Conservation (phyloP, 2,797 vertebrate genomes). For the Acanthis flammea region DNA sequence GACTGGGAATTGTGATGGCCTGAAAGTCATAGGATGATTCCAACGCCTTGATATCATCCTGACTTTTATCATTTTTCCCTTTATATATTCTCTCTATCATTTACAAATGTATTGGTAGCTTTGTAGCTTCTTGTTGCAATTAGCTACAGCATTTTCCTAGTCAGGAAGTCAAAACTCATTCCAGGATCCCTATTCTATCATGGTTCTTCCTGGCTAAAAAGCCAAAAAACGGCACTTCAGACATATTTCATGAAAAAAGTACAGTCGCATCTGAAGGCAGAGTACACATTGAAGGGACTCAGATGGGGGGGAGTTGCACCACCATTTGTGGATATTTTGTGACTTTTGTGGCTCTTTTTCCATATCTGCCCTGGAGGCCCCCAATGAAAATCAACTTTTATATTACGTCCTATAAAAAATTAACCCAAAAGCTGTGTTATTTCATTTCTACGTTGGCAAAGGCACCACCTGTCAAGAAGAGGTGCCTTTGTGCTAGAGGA, state of each 20-base stretch:
- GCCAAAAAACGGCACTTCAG: rapidly evolving
- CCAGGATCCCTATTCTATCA: neutral
- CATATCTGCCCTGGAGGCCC: too few relatives aligned
- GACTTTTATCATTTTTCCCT: too few relatives aligned
- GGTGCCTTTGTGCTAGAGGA: rapidly evolving
- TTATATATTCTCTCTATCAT: neutral
- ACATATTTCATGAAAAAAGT: neutral
- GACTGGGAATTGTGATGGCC: neutral
- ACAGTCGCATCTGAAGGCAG: neutral
- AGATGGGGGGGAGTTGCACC: neutral
- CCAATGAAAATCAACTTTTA: too few relatives aligned
- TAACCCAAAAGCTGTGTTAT: neutral
- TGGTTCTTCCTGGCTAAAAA: neutral
- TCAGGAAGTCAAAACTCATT: neutral
- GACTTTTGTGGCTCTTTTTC: neutral
- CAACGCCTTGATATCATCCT: neutral
- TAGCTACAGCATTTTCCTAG: neutral
- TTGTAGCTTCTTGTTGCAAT: too few relatives aligned
- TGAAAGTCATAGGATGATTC: neutral
- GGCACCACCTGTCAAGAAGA: neutral
- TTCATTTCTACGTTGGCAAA: neutral
- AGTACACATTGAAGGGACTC: neutral
- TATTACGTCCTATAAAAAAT: neutral
- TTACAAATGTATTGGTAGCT: too few relatives aligned
- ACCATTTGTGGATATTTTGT: neutral